phyloP scores from a whole-genome alignment of 2,113 vertebrate genomes.

The Ciconia stormi region DNA sequence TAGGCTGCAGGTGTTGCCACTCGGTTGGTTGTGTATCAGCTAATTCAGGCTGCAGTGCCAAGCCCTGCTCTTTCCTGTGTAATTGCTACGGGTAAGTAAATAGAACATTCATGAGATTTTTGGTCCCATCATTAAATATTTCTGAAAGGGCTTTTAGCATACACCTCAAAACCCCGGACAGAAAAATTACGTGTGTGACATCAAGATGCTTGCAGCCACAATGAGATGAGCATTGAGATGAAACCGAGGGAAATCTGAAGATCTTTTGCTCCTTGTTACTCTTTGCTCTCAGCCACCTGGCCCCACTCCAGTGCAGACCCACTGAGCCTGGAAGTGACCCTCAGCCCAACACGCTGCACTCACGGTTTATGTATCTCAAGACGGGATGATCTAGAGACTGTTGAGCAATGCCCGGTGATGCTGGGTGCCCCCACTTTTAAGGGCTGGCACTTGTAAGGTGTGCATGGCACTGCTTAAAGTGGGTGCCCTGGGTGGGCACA shows the following conservation, averaged over 20 bases:
- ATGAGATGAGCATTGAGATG: neutral
- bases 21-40: neutral
- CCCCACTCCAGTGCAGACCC: neutral
- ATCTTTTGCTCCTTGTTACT: neutral
- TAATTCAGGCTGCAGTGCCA: slow-evolving; percentile 17
- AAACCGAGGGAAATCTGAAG: neutral
- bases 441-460: neutral
- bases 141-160: slow-evolving; percentile 54
- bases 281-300: neutral
- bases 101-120: slow-evolving; percentile 53
- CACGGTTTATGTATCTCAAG: neutral
- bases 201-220: neutral
- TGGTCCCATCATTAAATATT: slow-evolving; percentile 54
- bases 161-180: slow-evolving; percentile 18
- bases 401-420: neutral
- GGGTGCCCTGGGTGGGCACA: rapidly evolving
- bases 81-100: slow-evolving; percentile 35
- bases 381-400: neutral
- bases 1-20: slow-evolving; percentile 25
- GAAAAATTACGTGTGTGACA: neutral
- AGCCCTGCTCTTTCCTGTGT: neutral
- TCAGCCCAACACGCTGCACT: rapidly evolving
- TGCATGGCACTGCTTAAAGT: rapidly evolving
- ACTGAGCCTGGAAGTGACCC: neutral
- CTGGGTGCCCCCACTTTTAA: neutral